Evolutionary conservation across 2,888 invertebrate genomes (phyloP).

Genomic region (Apotomis capreana): DNA sequence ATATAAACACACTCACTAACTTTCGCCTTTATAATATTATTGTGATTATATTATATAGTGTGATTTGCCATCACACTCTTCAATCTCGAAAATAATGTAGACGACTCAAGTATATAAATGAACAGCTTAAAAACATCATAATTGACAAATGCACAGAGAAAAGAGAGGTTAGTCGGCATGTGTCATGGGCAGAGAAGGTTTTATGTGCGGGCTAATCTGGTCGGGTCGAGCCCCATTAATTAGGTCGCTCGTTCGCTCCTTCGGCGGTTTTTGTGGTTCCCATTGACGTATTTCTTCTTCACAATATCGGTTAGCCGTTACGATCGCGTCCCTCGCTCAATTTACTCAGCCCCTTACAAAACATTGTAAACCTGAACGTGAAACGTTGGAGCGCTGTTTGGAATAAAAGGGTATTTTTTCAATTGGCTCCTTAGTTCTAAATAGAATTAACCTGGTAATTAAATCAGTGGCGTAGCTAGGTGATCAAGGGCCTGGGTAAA

Average conservation of each 20-base stretch:
- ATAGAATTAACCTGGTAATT: background rate
- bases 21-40: too few relatives aligned
- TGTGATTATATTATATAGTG: too few relatives aligned
- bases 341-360: constrained; percentile 37
- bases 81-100: too few relatives aligned
- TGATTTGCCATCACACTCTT: too few relatives aligned
- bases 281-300: constrained; percentile 68
- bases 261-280: constrained; percentile 69
- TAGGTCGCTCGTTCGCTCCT: constrained; percentile 66
- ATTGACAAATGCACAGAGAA: constrained; percentile 48
- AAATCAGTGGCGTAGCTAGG: too few relatives aligned
- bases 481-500: too few relatives aligned
- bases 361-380: constrained; percentile 22
- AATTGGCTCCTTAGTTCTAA: background rate
- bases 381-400: constrained; percentile 4
- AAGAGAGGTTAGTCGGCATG: constrained; percentile 52
- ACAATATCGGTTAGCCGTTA: constrained; percentile 43
- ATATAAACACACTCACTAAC: too few relatives aligned
- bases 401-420: background rate
- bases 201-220: constrained; percentile 72
- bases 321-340: constrained; percentile 41
- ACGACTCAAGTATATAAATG: background rate
- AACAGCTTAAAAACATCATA: constrained; percentile 26
- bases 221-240: constrained; percentile 68
- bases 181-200: constrained; percentile 72